Evolutionary conservation across 2,797 vertebrate species (phyloP).

Genomic region (Amblyopsis hoosieri): DNA sequence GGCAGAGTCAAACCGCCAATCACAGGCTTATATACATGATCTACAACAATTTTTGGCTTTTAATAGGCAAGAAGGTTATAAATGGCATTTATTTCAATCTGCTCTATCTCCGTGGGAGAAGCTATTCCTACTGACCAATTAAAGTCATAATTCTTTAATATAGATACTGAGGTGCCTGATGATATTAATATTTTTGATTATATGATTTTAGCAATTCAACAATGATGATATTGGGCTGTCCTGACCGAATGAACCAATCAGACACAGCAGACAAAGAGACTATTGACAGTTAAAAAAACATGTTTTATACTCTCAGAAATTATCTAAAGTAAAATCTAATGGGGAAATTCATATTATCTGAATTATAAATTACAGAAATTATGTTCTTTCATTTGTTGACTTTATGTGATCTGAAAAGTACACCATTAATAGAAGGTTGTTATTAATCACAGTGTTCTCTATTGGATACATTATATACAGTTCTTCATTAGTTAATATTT

Average conservation of each 20-base stretch:
- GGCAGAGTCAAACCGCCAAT: conserved; percentile 66
- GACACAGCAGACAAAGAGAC: background rate
- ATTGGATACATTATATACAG: conserved; percentile 7
- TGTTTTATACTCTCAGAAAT: conserved; percentile 5
- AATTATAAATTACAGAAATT: background rate
- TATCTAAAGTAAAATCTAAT: conserved; percentile 3
- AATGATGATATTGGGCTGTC: background rate
- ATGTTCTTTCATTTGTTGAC: background rate
- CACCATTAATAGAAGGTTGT: conserved; percentile 16
- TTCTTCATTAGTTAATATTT: background rate
- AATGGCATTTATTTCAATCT: conserved; percentile 21
- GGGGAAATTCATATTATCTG: background rate
- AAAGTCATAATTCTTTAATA: conserved; percentile 12
- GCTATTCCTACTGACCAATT: conserved; percentile 14
- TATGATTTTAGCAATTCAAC: background rate
- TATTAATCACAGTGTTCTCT: conserved; percentile 55
- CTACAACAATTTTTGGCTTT: conserved; percentile 67
- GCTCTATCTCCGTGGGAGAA: conserved; percentile 11
- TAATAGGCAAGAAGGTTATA: conserved; percentile 42
- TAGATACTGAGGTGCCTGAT: too few species aligned
- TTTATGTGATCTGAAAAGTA: background rate
- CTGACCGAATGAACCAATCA: conserved; percentile 36
- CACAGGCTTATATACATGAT: conserved; percentile 39
- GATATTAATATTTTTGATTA: background rate
- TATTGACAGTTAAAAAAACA: conserved; percentile 14